Evolutionary conservation across 2,888 invertebrate species (phyloP), one percentile per base, ranked within the genome.

Genomic region (Dicycla oo): DNA sequence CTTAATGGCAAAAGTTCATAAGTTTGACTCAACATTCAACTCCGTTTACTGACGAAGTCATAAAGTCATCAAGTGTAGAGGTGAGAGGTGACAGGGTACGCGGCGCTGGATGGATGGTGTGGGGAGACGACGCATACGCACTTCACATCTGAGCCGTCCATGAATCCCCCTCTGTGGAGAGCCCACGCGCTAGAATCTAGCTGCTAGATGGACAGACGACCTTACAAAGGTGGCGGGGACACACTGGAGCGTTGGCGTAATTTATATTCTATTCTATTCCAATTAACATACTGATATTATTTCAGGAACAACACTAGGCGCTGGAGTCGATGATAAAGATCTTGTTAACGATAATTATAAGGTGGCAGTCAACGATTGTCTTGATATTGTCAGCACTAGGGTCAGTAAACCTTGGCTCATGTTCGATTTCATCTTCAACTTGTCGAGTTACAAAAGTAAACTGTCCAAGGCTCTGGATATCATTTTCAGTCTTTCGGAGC

Each of bases 301-400:
- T 78, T 23, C 73, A 85, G 86, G 62, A 69, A 86, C 86, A 0
- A 77, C 80, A 34, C 49, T 86, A 38, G 86, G 86, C 1, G 18
- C 51, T 4, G 15, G 54, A 20, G 26, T 71, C 0, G 73, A 80
- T 18, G 73, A 61, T 13, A 38, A 71, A 43, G 49, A 72, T 11
- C 54, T 78, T 10, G 70, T 77, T 0, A 75, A 71, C 2, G 61
- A 79, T 0, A 69, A 69, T 49, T 84, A 81, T 18, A 72, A 76
- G 2, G 38, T 30, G 57, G 86, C 85, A 11, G 5, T 74, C 7
- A 70, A 81, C 20, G 73, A 68, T 20, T 65, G 83, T 3, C 63
- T 86, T 30, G 66, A 75, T 20, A 65, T 83, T 26, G n/a, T 78
- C 0, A 64, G 74, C 3, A 10, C 34, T 0, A 69, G 80, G 20